These are phyloP conservation scores for Apodemia hepburni DNA, from an alignment of 2,888 invertebrate genomes.

Conservation along the genomic window DNA sequence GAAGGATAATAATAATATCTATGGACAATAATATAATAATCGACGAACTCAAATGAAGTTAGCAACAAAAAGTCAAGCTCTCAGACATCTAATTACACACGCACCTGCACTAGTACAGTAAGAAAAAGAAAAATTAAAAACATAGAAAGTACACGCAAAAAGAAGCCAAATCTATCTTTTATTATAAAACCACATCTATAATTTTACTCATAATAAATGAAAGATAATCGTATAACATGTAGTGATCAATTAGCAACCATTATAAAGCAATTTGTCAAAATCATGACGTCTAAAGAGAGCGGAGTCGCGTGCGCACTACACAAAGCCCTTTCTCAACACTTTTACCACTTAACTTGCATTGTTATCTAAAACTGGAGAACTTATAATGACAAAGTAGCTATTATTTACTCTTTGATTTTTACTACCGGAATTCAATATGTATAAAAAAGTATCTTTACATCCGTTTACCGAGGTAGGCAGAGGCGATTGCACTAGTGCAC, in stretches of 20 bases:
- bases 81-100: no score
- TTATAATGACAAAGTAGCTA: background rate
- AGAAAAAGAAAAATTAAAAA: background rate
- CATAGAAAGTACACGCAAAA: background rate
- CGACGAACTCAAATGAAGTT: no score
- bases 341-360: constrained; percentile 15
- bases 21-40: no score
- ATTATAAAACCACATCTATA: background rate
- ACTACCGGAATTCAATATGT: no score
- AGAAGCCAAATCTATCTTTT: background rate
- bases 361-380: background rate
- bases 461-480: no score
- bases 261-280: constrained; percentile 62
- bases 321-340: constrained; percentile 16
- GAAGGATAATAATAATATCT: no score
- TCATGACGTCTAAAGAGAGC: constrained; percentile 46
- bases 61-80: no score
- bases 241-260: constrained; percentile 49
- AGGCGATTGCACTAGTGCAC: no score
- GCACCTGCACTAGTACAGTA: no score
- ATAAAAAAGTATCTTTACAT: no score
- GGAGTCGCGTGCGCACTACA: constrained; percentile 45
- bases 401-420: background rate
- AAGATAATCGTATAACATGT: constrained; percentile 16
- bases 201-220: constrained; percentile 7